Evolutionary conservation across 2,113 vertebrate species (phyloP).

Genomic region (Rhinogobius similis): DNA sequence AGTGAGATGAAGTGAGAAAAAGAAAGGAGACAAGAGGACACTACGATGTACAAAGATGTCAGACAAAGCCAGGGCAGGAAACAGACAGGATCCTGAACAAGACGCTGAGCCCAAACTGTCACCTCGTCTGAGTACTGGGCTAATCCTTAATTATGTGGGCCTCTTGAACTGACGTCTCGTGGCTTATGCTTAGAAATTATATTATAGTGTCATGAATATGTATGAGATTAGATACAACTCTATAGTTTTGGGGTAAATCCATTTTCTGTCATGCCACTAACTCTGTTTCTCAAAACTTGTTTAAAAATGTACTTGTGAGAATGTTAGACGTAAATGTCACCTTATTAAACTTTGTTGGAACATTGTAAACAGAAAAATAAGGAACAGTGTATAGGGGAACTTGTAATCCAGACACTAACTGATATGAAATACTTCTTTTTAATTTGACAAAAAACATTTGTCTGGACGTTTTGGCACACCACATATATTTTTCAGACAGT

Average conservation of each 20-base stretch:
- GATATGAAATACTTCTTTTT: conserved; percentile 25
- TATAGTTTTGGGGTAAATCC: background rate
- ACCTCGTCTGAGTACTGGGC: conserved; percentile 56
- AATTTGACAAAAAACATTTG: background rate
- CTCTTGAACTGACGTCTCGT: conserved; percentile 42
- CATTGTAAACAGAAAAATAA: background rate
- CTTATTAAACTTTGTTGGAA: background rate
- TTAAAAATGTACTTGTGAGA: background rate
- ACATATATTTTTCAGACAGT: background rate
- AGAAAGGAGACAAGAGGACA: conserved; percentile 9
- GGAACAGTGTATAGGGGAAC: background rate
- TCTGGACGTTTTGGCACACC: background rate
- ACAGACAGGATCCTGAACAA: conserved; percentile 41
- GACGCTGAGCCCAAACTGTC: conserved; percentile 55
- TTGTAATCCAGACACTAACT: background rate
- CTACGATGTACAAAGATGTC: background rate
- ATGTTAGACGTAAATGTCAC: background rate
- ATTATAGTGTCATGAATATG: conserved; percentile 17
- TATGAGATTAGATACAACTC: background rate
- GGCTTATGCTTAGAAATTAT: conserved; percentile 41
- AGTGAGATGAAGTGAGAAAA: conserved; percentile 16
- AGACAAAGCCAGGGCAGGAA: background rate
- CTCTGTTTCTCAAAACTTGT: background rate
- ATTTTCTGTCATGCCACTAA: background rate
- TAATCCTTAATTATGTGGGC: conserved; percentile 71